Conservation (phyloP, 2,797 vertebrate species). For the Ceryle rudis region DNA sequence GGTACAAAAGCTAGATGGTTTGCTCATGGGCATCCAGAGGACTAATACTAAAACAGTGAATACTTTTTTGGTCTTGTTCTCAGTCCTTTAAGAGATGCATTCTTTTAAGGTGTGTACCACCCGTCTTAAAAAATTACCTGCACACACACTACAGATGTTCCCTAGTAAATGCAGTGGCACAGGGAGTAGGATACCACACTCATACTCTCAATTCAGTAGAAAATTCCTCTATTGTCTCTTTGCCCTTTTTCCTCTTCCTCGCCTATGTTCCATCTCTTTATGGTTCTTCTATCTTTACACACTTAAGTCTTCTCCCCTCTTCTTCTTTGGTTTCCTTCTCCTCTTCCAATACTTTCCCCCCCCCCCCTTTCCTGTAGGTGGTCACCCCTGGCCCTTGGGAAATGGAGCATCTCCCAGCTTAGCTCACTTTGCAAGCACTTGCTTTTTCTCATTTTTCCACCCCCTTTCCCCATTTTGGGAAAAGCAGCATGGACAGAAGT, state of each 20-base stretch:
- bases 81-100: neutral
- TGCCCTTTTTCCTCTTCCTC: neutral
- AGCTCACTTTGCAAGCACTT: neutral
- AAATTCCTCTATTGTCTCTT: fast-evolving
- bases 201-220: neutral
- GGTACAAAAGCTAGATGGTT: neutral
- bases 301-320: neutral
- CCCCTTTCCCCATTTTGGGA: neutral
- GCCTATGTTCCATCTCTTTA: neutral
- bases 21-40: neutral
- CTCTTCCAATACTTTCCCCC: neutral
- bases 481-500: neutral
- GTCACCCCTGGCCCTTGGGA: neutral
- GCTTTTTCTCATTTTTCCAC: neutral
- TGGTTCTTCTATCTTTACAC: neutral
- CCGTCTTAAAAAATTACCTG: neutral
- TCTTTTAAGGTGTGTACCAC: neutral
- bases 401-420: neutral
- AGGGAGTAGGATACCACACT: neutral
- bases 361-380: neutral
- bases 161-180: neutral
- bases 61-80: neutral
- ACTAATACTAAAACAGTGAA: neutral
- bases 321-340: neutral
- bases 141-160: neutral